phyloP scores from a whole-genome alignment of 2,113 vertebrate species.

The Puntigrus tetrazona region DNA sequence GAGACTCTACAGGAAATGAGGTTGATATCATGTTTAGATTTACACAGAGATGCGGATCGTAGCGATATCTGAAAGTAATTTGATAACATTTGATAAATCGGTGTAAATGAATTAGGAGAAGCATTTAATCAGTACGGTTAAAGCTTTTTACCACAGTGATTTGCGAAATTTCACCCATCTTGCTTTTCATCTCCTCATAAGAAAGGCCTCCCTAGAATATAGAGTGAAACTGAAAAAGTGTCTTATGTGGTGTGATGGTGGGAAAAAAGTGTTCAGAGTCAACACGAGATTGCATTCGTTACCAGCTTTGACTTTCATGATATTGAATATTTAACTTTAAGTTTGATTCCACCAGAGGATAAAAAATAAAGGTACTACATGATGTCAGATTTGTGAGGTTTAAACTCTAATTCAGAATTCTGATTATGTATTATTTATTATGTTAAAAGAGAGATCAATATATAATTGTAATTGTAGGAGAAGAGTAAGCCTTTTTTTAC shows the following conservation, averaged over 20 bases:
- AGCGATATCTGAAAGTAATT: not conserved
- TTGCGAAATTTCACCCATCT: conserved; percentile 78
- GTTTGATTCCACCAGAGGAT: too few relatives aligned
- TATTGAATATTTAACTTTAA: not conserved
- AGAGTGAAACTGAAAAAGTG: conserved; percentile 11
- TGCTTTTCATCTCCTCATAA: conserved; percentile 82
- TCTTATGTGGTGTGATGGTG: not conserved
- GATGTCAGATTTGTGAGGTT: too few relatives aligned
- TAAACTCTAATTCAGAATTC: too few relatives aligned
- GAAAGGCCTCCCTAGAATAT: conserved; percentile 78
- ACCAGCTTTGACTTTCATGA: not conserved
- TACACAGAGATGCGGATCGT: not conserved
- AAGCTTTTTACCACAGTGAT: conserved; percentile 79
- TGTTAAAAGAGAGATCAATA: not conserved
- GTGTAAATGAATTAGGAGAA: conserved; percentile 60
- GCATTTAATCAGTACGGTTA: not conserved
- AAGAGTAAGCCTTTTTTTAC: too few relatives aligned
- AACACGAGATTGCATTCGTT: not conserved
- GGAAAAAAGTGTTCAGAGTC: not conserved
- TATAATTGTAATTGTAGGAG: not conserved
- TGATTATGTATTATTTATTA: too few relatives aligned
- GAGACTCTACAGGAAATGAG: conserved; percentile 75
- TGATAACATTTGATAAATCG: not conserved
- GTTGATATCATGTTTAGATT: not conserved
- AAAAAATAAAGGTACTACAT: too few relatives aligned